These are phyloP conservation scores for Lagorchestes hirsutus DNA, from an alignment of 2,797 vertebrate species.

Conservation along the genomic window DNA sequence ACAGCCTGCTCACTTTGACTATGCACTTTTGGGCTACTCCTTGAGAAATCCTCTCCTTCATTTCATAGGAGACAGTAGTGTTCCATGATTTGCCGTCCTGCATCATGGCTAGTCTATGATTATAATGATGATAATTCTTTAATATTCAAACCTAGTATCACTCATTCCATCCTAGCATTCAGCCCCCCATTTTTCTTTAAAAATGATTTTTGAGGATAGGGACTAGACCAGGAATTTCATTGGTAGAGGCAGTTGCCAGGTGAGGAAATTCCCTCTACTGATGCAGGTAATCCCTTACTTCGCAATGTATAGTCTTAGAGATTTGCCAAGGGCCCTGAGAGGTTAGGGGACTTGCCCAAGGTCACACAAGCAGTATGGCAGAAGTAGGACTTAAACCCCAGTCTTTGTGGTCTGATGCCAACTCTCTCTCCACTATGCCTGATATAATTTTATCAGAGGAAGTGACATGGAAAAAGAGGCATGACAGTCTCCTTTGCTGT, in stretches of 20 bases:
- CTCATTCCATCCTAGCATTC: not conserved
- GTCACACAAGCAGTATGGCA: not conserved
- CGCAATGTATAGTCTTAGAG: not conserved
- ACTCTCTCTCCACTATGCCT: not conserved
- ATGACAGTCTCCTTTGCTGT: not conserved
- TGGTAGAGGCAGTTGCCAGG: not conserved
- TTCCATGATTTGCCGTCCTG: not conserved
- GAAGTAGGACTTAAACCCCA: not conserved
- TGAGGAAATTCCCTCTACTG: not conserved
- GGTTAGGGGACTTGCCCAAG: not conserved
- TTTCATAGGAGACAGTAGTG: not conserved
- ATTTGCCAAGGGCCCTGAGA: not conserved
- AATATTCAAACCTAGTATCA: not conserved
- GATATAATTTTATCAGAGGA: not conserved
- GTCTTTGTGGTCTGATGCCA: not conserved
- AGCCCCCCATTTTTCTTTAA: not conserved
- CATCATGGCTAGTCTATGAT: not conserved
- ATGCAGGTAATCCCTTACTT: not conserved
- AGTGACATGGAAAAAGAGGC: not conserved
- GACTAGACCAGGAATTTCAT: not conserved
- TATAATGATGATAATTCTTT: not conserved
- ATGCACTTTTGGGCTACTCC: not conserved
- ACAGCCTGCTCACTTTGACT: not conserved
- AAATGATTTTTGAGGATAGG: not conserved
- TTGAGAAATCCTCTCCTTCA: not conserved